Conservation (phyloP, 2,113 vertebrate genomes). For the Crotalus horridus region DNA sequence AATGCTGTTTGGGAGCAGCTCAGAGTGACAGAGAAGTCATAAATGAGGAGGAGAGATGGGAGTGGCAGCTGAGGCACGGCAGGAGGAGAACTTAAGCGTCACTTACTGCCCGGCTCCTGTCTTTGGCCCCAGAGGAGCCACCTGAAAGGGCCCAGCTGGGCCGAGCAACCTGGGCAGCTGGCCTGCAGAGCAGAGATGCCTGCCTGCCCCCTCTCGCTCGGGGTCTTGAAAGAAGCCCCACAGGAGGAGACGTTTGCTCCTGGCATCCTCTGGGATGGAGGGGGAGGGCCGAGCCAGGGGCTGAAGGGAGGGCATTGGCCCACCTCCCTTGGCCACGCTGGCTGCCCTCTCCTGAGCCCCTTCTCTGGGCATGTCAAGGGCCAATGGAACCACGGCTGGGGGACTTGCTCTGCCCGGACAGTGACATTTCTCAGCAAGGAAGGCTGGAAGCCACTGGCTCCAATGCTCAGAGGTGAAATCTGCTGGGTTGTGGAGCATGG, state of each 20-base stretch:
- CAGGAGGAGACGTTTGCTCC: neutral
- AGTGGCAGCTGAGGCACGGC: accelerated
- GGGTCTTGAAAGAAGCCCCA: neutral
- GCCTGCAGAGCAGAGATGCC: neutral
- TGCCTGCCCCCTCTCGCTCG: neutral
- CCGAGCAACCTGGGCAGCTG: neutral
- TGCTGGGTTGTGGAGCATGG: neutral
- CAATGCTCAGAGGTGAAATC: neutral
- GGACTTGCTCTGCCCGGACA: neutral
- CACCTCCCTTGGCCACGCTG: neutral
- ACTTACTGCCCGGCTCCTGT: neutral
- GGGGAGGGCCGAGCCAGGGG: neutral
- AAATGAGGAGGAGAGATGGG: constrained; percentile 7
- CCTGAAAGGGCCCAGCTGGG: neutral
- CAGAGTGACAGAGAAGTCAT: neutral
- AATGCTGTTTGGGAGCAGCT: constrained; percentile 29
- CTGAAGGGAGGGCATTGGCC: neutral
- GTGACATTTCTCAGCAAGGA: neutral
- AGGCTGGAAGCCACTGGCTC: neutral
- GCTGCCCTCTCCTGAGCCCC: neutral
- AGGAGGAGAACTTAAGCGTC: accelerated
- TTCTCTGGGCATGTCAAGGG: neutral
- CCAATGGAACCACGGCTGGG: neutral
- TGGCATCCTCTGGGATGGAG: neutral
- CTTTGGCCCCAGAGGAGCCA: neutral